phyloP scores from a whole-genome alignment of 2,888 invertebrate genomes.

The Formica aserva region DNA sequence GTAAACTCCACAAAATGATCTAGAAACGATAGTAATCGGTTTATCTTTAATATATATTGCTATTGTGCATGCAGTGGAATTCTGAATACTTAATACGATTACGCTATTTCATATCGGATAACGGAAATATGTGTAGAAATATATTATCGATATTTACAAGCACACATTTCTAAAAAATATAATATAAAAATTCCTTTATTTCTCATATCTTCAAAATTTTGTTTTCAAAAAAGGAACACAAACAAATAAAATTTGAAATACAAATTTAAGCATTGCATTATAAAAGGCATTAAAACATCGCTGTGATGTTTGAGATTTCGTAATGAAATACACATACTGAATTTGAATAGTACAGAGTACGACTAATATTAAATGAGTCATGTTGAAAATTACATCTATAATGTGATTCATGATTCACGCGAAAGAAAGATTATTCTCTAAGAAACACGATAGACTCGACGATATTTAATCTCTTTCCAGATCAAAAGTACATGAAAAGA shows the following conservation, averaged over 20 bases:
- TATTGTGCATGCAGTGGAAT: constrained; percentile 37
- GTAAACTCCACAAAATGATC: constrained; percentile 62
- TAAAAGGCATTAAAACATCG: neutral
- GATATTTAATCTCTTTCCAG: constrained; percentile 12
- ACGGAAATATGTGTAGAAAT: constrained; percentile 1
- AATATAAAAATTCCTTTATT: constrained; percentile 2
- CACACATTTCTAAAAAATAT: neutral
- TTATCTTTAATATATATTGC: constrained; percentile 40
- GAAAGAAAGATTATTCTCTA: neutral
- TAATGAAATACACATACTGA: neutral
- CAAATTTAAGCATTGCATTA: neutral
- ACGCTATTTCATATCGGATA: constrained; percentile 29
- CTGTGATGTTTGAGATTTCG: constrained; percentile 6
- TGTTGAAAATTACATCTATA: neutral
- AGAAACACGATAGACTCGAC: neutral
- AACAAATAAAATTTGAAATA: neutral
- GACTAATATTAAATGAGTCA: constrained; percentile 19
- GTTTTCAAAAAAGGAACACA: neutral
- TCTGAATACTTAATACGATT: constrained; percentile 33
- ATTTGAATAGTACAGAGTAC: neutral
- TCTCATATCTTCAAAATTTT: constrained; percentile 17
- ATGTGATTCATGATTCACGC: neutral
- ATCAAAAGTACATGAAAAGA: neutral
- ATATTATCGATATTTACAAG: constrained; percentile 16
- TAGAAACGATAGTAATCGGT: constrained; percentile 46